phyloP scores from a whole-genome alignment of 2,113 vertebrate genomes.

The Pungitius pungitius region DNA sequence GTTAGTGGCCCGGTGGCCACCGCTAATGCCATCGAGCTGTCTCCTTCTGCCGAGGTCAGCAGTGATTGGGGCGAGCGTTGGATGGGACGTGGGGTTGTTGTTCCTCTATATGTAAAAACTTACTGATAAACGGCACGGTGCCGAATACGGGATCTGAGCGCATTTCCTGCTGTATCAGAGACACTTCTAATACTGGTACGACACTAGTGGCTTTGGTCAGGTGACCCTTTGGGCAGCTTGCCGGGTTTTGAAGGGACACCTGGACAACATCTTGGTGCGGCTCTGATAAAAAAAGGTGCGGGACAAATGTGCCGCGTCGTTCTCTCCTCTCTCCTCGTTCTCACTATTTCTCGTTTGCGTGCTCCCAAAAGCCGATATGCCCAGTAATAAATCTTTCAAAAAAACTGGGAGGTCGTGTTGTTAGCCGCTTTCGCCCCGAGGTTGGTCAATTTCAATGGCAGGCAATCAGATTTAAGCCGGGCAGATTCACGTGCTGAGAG shows the following conservation, averaged over 20 bases:
- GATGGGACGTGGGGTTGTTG: too few species aligned
- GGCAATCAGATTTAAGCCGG: constrained; percentile 65
- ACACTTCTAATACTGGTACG: too few species aligned
- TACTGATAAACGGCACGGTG: too few species aligned
- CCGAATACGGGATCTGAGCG: too few species aligned
- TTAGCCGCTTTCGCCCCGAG: constrained; percentile 30
- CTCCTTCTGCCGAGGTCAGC: too few species aligned
- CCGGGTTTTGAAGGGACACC: not conserved
- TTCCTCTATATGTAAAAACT: too few species aligned
- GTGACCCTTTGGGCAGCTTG: not conserved
- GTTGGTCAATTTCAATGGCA: constrained; percentile 55
- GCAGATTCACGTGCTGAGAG: constrained; percentile 55
- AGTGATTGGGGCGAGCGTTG: too few species aligned
- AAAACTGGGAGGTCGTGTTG: constrained; percentile 33
- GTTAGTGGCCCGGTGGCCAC: too few species aligned
- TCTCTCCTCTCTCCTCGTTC: constrained; percentile 1
- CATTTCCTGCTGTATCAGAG: too few species aligned
- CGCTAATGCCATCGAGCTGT: too few species aligned
- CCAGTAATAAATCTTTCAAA: too few species aligned
- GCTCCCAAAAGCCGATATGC: constrained; percentile 38
- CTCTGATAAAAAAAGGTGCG: constrained; percentile 1
- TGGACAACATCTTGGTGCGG: not conserved
- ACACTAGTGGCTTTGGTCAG: not conserved
- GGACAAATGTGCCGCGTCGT: not conserved
- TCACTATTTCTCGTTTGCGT: constrained; percentile 22